These are phyloP conservation scores for Listronotus oregonensis DNA, from an alignment of 1,140 invertebrate species.

Conservation along the genomic window DNA sequence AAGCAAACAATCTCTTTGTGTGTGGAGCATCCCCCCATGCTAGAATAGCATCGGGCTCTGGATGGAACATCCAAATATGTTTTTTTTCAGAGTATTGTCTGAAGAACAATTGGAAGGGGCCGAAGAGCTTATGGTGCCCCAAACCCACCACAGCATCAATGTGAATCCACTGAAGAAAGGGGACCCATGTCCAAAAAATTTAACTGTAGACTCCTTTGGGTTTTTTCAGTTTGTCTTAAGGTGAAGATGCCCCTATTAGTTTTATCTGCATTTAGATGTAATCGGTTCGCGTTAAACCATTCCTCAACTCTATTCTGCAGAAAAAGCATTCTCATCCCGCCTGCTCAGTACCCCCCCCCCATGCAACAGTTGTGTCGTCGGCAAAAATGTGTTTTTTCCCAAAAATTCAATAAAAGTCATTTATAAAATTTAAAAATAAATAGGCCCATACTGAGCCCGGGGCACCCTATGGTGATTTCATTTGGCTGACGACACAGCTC, in stretches of 20 bases:
- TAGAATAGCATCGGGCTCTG: conserved; percentile 8
- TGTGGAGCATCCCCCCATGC: conserved; percentile 1
- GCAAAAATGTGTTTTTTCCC: conserved; percentile 8
- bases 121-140: no score
- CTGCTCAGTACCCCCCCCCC: neutral
- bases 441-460: neutral
- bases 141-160: neutral
- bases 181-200: neutral
- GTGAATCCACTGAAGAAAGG: neutral
- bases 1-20: neutral
- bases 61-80: no score
- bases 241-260: neutral
- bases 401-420: neutral
- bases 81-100: neutral
- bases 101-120: no score
- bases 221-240: neutral
- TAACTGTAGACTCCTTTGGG: neutral
- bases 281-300: neutral
- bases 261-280: no score
- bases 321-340: neutral
- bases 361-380: conserved; percentile 7
- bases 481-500: neutral
- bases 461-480: no score
- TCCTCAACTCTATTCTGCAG: neutral
- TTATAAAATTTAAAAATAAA: conserved; percentile 4